Base-by-base conservation (phyloP, 2,888 invertebrate species). In the Epistrophe eligans region DNA sequence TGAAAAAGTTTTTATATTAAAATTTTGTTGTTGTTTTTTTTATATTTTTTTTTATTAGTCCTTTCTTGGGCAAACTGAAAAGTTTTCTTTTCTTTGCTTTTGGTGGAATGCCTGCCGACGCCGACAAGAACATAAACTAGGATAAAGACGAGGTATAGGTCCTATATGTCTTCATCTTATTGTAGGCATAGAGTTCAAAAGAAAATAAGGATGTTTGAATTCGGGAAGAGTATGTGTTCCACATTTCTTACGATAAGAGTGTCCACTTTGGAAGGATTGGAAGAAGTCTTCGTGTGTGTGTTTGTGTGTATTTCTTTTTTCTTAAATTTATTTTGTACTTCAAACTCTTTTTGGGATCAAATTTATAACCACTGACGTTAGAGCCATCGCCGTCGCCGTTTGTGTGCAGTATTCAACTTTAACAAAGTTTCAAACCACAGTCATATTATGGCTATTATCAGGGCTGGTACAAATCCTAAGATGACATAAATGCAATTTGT, bases 1-100 rank as follows among this genome's bases (percentile, higher is more conserved):
- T 89, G 89, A 89, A 89, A 89, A 88, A 87, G 83, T 83, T 87
- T 87, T 87, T 87, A 82, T 87, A 87, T 87, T 87, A 87, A 82
- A 87, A 87, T 87, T 52, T 82, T 77, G n/a, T n/a, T n/a, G n/a
- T n/a, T 77, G 43, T 70, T 81, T 67, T 58, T 83, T 28, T 35
- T 35, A 1, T 17, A 13, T 66, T 9, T 35, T 35, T 35, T 35
- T 35, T 28, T 35, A 1, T 32, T 57, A 24, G 19, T 43, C 38
- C 72, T 58, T 79, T 52, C 67, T 60, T 43, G 60, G 19, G 52
- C 55, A 66, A 87, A 76, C 67, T 79, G 28, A 67, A 87, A 87
- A 87, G 83, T 83, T 83, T 82, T 83, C 35, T 58, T 76, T 82
- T 83, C 79, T 77, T 62, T 76, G 28, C 48, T 60, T 24, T 38